These are phyloP conservation scores for Cardiocondyla obscurior DNA, from an alignment of 1,140 invertebrate genomes.

Conservation along the genomic window DNA sequence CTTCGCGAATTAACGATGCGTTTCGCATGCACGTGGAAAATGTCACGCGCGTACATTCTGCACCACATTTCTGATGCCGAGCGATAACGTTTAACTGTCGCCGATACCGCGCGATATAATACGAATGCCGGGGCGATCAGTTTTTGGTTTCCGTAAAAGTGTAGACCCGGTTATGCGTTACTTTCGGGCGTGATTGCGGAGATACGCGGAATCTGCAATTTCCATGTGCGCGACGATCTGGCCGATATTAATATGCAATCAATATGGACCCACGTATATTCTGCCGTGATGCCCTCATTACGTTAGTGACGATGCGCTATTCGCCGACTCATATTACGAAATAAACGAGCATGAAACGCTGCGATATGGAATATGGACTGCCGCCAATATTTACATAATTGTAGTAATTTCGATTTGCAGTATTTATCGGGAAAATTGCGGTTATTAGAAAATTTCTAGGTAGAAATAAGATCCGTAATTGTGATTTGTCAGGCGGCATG, in stretches of 20 bases:
- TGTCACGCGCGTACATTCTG: not conserved
- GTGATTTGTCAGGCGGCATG: not conserved
- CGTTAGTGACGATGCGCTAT: conserved; percentile 66
- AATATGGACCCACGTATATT: conserved; percentile 53
- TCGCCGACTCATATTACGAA: conserved; percentile 69
- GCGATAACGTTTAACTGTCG: not conserved
- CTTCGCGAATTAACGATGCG: not conserved
- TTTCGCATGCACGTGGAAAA: not conserved
- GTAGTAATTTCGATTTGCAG: conserved; percentile 4
- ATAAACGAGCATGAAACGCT: conserved; percentile 65
- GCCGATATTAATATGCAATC: conserved; percentile 62
- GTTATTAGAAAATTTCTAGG: conserved; percentile 14
- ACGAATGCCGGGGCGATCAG: not conserved
- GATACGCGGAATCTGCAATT: conserved; percentile 61
- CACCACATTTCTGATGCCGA: not conserved
- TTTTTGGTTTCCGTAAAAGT: conserved; percentile 8
- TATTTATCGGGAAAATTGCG: conserved; percentile 37
- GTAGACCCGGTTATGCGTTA: conserved; percentile 38
- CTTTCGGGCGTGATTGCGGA: conserved; percentile 43
- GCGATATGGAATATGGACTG: conserved; percentile 22
- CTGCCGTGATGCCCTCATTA: conserved; percentile 27
- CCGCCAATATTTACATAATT: conserved; percentile 50
- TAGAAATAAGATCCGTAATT: conserved; percentile 4
- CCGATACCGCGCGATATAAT: not conserved
- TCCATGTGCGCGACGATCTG: conserved; percentile 4